Evolutionary conservation across 2,888 invertebrate genomes (phyloP), one percentile per base, ranked within the genome.

Genomic region (Cosmia trapezina): DNA sequence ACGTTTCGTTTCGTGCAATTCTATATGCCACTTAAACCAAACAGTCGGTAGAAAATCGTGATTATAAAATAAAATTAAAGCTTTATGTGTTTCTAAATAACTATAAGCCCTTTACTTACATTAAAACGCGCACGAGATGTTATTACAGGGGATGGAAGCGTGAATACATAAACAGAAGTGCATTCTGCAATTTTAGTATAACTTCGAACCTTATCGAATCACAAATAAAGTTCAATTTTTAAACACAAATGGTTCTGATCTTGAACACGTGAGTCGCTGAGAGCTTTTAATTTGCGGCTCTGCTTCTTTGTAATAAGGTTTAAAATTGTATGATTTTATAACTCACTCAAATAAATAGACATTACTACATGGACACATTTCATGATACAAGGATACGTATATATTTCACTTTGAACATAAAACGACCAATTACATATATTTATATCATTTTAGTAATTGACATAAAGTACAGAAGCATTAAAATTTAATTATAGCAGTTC

Each of bases 131-230:
- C 69, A 70, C 56, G 69, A 80, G n/a, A 63, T 73, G 79, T 70
- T 73, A 78, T 64, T 70, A 78, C 59, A 49, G 56, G 80, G 83
- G 79, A 70, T 78, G 74, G 22, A 65, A 68, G n/a, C 70, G 64
- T 70, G 70, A 79, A 81, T 83, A 79, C 41, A 80, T 79, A 83
- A 78, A 67, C 63, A 80, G 53, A 73, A 70, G 56, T 62, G 49
- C 17, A 67, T 54, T 62, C 9, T 22, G 4, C 1, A 45, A 61
- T n/a, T 43, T 0, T 1, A 22, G 0, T 45, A 2, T 9, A 1
- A 73, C 7, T 33, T n/a, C 78, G 4, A 57, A 64, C 45, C 51
- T n/a, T 67, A 74, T n/a, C 0, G 8, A 8, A 41, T 11, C 3
- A 9, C 11, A 0, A 11, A 2, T n/a, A 63, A 63, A 56, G 63